Conservation (phyloP, 2,797 vertebrate species). For the Enteromius radiatus region DNA sequence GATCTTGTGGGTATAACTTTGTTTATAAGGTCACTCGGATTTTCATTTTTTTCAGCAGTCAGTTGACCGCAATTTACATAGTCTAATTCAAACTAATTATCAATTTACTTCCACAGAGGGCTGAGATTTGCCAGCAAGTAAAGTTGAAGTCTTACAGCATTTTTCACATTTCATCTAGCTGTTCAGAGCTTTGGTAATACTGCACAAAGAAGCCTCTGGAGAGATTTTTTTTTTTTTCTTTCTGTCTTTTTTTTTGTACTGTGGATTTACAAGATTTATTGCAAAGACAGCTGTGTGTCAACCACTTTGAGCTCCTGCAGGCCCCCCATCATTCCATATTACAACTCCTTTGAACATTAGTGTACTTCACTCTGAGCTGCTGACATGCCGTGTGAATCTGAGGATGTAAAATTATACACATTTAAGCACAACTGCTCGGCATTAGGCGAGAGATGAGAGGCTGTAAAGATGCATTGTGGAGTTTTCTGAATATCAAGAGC, state of each 20-base stretch:
- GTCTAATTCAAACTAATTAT: constrained; percentile 50
- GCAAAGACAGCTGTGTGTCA: constrained; percentile 85
- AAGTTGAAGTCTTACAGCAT: constrained; percentile 56
- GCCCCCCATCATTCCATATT: constrained; percentile 79
- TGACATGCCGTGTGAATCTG: constrained; percentile 80
- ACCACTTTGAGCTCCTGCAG: constrained; percentile 73
- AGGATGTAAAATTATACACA: constrained; percentile 79
- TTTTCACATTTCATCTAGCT: constrained; percentile 56
- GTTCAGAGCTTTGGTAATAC: constrained; percentile 70
- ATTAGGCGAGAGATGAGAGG: constrained; percentile 69
- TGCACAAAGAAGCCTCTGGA: constrained; percentile 70
- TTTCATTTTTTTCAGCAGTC: constrained; percentile 37
- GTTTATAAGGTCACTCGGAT: constrained; percentile 57
- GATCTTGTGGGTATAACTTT: constrained; percentile 57
- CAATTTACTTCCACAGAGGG: constrained; percentile 29
- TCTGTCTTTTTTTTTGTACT: constrained; percentile 55
- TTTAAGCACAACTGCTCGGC: constrained; percentile 72
- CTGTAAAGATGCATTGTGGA: constrained; percentile 66
- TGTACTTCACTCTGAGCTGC: constrained; percentile 75
- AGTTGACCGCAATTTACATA: constrained; percentile 13
- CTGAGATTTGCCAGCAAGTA: constrained; percentile 37
- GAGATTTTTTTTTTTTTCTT: constrained; percentile 54
- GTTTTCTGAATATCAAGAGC: constrained; percentile 69
- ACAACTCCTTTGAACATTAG: constrained; percentile 82
- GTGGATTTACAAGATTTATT: constrained; percentile 83